A percentile compares a stretch with the other conserved stretches of the same genome.
Conservation (phyloP, 2,113 vertebrate genomes). For the Paralichthys olivaceus region DNA sequence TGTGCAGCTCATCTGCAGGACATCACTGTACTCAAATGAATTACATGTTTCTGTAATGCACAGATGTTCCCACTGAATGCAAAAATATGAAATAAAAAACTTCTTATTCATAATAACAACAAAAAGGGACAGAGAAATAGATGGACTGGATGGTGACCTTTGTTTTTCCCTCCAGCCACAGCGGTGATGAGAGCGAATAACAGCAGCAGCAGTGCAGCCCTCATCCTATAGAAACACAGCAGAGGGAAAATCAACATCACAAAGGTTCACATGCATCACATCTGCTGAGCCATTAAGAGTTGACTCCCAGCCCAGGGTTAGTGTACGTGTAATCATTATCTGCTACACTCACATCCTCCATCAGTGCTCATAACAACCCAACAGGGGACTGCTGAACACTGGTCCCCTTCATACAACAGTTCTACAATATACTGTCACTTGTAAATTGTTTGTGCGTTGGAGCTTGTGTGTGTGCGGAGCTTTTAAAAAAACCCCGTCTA, state of each 20-base stretch:
- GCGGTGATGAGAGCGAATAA: slow-evolving; percentile 83
- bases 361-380: slow-evolving; percentile 2
- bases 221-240: slow-evolving; percentile 82
- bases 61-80: too few species aligned
- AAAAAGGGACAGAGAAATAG: background rate
- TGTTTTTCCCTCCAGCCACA: slow-evolving; percentile 84
- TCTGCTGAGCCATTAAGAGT: slow-evolving; percentile 12
- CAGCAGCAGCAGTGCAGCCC: slow-evolving; percentile 75
- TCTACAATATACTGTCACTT: background rate
- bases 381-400: slow-evolving; percentile 5
- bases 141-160: slow-evolving; percentile 38
- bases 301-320: background rate
- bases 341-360: background rate
- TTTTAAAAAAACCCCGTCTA: too few species aligned
- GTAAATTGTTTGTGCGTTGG: too few species aligned
- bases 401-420: background rate
- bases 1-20: too few species aligned
- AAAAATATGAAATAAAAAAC: background rate
- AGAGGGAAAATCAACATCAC: background rate
- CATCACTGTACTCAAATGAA: too few species aligned
- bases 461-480: too few species aligned
- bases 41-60: too few species aligned
- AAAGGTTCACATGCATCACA: background rate
- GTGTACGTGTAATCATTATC: slow-evolving; percentile 24
- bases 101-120: background rate